Conservation (phyloP, 2,113 vertebrate species). For the Oryzias melastigma region DNA sequence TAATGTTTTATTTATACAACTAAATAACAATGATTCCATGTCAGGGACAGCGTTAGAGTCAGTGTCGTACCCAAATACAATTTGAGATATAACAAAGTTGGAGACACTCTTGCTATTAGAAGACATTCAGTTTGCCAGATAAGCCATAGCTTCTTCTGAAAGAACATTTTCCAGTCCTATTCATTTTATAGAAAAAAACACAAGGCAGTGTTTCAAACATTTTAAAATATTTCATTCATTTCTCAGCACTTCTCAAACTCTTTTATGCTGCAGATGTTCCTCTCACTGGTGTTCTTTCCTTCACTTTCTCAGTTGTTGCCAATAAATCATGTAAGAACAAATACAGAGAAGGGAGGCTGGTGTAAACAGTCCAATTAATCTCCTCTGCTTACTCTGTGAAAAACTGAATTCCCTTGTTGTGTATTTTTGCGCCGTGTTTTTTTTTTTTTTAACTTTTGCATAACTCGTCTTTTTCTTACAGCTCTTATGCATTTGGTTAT, state of each 20-base stretch:
- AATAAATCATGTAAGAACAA: conserved; percentile 55
- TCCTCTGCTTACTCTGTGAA: conserved; percentile 36
- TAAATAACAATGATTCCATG: too few species aligned
- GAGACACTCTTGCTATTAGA: too few species aligned
- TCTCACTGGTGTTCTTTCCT: conserved; percentile 57
- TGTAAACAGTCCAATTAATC: conserved; percentile 44
- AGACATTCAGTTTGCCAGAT: too few species aligned
- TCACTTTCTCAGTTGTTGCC: conserved; percentile 69
- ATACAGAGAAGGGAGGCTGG: conserved; percentile 42
- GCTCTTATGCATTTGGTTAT: conserved; percentile 2
- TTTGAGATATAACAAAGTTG: too few species aligned
- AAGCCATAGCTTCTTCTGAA: too few species aligned
- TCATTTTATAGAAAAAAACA: conserved; percentile 12
- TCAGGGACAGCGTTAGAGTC: too few species aligned
- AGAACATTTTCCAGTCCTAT: not conserved
- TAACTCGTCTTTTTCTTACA: conserved; percentile 20
- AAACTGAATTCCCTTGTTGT: conserved; percentile 28
- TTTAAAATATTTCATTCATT: conserved; percentile 24
- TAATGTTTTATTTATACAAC: too few species aligned
- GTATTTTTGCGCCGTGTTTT: conserved; percentile 26
- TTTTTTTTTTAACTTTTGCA: conserved; percentile 4
- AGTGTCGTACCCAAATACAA: too few species aligned
- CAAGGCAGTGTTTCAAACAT: conserved; percentile 7
- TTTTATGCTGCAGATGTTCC: conserved; percentile 27
- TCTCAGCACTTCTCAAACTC: conserved; percentile 15